phyloP scores from a whole-genome alignment of 2,888 invertebrate species.

The Tenodera sinensis region DNA sequence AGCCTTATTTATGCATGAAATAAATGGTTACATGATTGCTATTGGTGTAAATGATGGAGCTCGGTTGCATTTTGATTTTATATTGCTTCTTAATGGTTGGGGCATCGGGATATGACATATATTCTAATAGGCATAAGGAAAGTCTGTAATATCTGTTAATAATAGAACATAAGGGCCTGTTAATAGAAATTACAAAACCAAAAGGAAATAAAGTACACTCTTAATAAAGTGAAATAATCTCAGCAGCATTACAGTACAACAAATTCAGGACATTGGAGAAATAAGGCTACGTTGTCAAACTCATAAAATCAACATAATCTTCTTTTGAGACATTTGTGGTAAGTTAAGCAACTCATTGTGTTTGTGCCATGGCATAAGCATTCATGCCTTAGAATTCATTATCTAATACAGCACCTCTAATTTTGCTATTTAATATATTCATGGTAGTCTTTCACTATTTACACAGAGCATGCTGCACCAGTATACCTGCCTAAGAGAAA shows the following conservation, averaged over 20 bases:
- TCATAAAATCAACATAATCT: not conserved
- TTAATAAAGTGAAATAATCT: not conserved
- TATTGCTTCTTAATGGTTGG: not conserved
- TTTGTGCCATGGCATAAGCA: not conserved
- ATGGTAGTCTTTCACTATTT: not conserved
- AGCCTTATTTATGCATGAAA: not conserved
- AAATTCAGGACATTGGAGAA: not conserved
- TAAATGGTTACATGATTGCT: not conserved
- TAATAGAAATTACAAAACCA: not conserved
- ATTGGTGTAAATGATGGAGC: not conserved
- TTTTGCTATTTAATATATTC: not conserved
- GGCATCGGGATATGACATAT: not conserved
- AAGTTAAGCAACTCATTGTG: not conserved
- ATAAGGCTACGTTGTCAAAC: not conserved
- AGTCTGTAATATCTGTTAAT: too few species aligned
- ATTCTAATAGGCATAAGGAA: not conserved
- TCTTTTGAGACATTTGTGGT: not conserved
- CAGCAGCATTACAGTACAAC: not conserved
- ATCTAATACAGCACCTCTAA: not conserved
- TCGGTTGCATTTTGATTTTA: not conserved
- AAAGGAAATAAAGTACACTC: not conserved
- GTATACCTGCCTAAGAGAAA: not conserved
- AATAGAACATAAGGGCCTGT: not conserved
- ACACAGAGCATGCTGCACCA: not conserved
- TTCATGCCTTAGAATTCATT: not conserved